Percentiles rank a stretch among this genome's conserved stretches.
Conservation (phyloP, 2,888 invertebrate genomes). For the Hyposoter dolosus region DNA sequence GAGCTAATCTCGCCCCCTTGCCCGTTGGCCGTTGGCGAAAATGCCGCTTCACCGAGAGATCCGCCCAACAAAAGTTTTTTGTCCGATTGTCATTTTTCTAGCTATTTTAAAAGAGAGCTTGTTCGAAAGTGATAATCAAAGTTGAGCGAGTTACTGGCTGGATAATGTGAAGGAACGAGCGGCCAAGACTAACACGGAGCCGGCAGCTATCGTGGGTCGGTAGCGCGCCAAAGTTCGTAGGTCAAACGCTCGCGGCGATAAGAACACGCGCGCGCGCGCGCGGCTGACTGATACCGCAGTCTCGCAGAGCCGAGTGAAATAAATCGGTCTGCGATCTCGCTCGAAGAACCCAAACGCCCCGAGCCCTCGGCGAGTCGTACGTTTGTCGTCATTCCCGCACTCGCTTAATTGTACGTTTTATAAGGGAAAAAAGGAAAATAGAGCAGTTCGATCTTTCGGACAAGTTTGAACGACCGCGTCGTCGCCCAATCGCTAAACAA, state of each 20-base stretch:
- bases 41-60: not conserved
- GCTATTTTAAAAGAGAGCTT: slow-evolving; percentile 16
- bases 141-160: not conserved
- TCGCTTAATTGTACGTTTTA: not conserved
- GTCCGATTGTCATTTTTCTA: not conserved
- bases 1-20: slow-evolving; percentile 74
- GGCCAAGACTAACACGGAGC: not conserved
- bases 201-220: not conserved
- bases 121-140: slow-evolving; percentile 5
- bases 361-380: not conserved
- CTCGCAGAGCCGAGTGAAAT: not conserved
- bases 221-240: not conserved
- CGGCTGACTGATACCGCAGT: not conserved
- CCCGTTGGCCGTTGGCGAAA: slow-evolving; percentile 1
- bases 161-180: slow-evolving; percentile 7
- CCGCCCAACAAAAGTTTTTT: not conserved
- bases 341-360: not conserved
- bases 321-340: not conserved
- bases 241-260: not conserved
- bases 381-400: not conserved
- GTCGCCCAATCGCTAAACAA: slow-evolving; percentile 73
- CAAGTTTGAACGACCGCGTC: slow-evolving; percentile 26
- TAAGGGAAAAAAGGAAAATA: not conserved
- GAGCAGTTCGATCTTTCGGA: not conserved
- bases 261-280: not conserved